A percentile compares a stretch with the other conserved stretches of the same genome.
Conservation (phyloP, 2,888 invertebrate genomes). For the Pecten maximus region DNA sequence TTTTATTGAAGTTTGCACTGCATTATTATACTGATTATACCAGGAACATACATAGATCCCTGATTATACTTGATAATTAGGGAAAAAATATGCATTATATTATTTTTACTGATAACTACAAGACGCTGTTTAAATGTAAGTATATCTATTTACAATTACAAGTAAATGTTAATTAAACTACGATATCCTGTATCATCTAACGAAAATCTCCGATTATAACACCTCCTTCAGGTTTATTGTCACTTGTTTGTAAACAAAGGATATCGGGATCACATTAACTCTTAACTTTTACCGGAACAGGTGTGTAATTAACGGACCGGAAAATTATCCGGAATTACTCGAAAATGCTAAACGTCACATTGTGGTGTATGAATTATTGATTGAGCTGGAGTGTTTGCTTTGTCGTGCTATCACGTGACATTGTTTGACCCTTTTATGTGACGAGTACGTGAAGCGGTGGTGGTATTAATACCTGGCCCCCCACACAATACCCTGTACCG, state of each 20-base stretch:
- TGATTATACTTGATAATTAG: too few species aligned
- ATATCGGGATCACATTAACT: background rate
- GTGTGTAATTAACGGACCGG: slow-evolving; percentile 35
- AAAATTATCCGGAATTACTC: slow-evolving; percentile 35
- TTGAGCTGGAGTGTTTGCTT: background rate
- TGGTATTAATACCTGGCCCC: background rate
- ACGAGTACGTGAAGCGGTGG: background rate
- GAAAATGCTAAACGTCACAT: slow-evolving; percentile 24
- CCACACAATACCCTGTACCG: background rate
- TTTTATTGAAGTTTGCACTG: too few species aligned
- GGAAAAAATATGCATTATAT: too few species aligned
- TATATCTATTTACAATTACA: too few species aligned
- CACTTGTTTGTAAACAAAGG: slow-evolving; percentile 23
- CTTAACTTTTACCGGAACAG: slow-evolving; percentile 22
- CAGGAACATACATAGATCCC: too few species aligned
- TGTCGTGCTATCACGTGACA: slow-evolving; percentile 1
- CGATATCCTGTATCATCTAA: background rate
- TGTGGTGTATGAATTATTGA: slow-evolving; percentile 23
- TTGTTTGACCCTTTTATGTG: slow-evolving; percentile 4
- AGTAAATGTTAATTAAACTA: too few species aligned
- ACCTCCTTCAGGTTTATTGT: background rate
- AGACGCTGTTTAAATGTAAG: too few species aligned
- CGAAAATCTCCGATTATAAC: background rate
- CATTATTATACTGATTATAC: too few species aligned
- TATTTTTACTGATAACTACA: too few species aligned